Base-by-base conservation (phyloP, 2,113 vertebrate species). In the Balaeniceps rex region DNA sequence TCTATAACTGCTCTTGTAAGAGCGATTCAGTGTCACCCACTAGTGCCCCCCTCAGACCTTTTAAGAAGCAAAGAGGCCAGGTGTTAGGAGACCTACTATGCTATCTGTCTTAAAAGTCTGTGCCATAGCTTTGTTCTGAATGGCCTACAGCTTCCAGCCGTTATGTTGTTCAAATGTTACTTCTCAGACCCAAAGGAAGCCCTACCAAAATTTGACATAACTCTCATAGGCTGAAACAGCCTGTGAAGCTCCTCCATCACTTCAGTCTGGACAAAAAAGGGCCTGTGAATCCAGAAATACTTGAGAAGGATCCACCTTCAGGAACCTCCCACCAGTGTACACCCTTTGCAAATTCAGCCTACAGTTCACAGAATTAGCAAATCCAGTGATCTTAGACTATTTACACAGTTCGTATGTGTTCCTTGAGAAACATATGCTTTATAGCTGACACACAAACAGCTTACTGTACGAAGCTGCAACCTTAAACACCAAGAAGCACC, bases 301-400 rank as follows among this genome's bases (percentile, higher is more conserved):
- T 42, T 7, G 2, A 58, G 21, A 29, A 65, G 47, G 58, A 88
- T 29, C 31, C 23, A 70, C 74, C 57, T 78, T 49, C 51, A 47
- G 18, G 34, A 79, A 51, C n/a, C 70, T 58, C 42, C 26, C 69
- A 47, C 36, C 72, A 52, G 49, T 72, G 52, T 2, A 63, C 14
- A 28, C 3, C 60, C 64, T 58, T n/a, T 5, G 5, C 64, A 51
- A 4, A 29, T 22, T 66, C 51, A 54, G 63, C 75, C 63, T 57
- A 5, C 31, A 26, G 24, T 4, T 83, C 47, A 71, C 4, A 0
- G 11, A 14, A 3, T 0, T 6, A 22, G 42, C 19, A 54, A 92
- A 87, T 4, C 15, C 60, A 64, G 60, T 8, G 23, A 31, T 33
- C 12, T 24, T 31, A 9, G 25, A 7, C 22, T 24, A 19, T 55